These are phyloP conservation scores for Alosa sapidissima DNA, from an alignment of 2,797 vertebrate genomes.

Conservation along the genomic window DNA sequence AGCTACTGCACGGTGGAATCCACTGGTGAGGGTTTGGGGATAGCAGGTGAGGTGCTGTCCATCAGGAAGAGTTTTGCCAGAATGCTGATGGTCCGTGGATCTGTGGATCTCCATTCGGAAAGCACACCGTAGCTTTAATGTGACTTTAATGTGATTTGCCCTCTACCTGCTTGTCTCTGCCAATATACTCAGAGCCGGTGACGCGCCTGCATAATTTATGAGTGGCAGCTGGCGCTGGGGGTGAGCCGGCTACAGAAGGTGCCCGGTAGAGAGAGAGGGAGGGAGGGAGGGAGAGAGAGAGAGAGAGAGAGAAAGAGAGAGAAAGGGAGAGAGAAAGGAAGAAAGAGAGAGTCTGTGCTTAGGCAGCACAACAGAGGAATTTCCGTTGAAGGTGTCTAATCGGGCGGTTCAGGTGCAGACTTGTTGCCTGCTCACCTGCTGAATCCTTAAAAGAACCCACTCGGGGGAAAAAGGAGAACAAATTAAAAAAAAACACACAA, in stretches of 20 bases:
- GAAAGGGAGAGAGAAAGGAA: constrained; percentile 13
- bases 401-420: constrained; percentile 38
- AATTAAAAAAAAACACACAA: background rate
- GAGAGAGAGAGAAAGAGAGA: background rate
- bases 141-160: constrained; percentile 68
- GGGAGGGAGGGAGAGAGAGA: background rate
- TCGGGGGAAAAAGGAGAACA: background rate
- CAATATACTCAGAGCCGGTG: constrained; percentile 63
- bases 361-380: constrained; percentile 54
- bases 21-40: background rate
- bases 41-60: background rate
- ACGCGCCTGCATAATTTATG: constrained; percentile 68
- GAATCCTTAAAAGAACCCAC: constrained; percentile 19
- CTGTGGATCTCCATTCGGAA: constrained; percentile 43
- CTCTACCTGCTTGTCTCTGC: constrained; percentile 64
- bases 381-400: constrained; percentile 52
- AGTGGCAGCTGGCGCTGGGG: constrained; percentile 57
- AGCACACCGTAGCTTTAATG: constrained; percentile 55
- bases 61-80: background rate
- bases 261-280: constrained; percentile 16
- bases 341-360: constrained; percentile 31
- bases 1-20: background rate
- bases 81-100: constrained; percentile 37
- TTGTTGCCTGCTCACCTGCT: constrained; percentile 57
- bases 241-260: constrained; percentile 32